Percentiles rank a stretch among this genome's conserved stretches.
These are phyloP conservation scores for Cheilosia urbana DNA, from an alignment of 2,888 invertebrate genomes.

Conservation along the genomic window DNA sequence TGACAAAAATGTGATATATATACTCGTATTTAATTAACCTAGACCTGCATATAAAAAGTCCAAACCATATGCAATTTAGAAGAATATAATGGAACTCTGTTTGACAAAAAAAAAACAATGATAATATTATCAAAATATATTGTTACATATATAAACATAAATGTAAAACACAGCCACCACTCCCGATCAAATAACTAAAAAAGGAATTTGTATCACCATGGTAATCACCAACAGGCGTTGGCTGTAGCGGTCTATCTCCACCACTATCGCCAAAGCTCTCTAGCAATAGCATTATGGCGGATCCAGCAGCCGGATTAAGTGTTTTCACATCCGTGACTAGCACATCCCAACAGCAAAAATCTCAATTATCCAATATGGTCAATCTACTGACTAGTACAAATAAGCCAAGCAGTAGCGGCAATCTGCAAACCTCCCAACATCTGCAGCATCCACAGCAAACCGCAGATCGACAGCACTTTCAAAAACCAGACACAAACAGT, in stretches of 20 bases:
- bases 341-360: slow-evolving; percentile 27
- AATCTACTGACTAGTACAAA: slow-evolving; percentile 14
- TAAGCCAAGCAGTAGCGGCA: slow-evolving; percentile 22
- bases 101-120: background rate
- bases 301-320: slow-evolving; percentile 12
- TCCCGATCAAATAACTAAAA: slow-evolving; percentile 29
- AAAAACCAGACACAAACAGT: slow-evolving; percentile 10
- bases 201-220: slow-evolving; percentile 49
- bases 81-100: background rate
- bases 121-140: background rate
- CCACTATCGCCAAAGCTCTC: slow-evolving; percentile 65
- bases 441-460: slow-evolving; percentile 53
- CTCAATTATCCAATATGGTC: slow-evolving; percentile 18
- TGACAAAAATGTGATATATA: slow-evolving; percentile 9
- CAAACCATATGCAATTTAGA: background rate
- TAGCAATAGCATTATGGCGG: slow-evolving; percentile 23
- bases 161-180: slow-evolving; percentile 30
- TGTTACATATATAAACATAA: slow-evolving; percentile 1
- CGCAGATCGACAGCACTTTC: slow-evolving; percentile 37
- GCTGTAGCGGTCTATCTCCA: slow-evolving; percentile 62
- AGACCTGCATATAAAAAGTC: background rate
- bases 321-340: slow-evolving; percentile 14
- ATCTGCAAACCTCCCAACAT: slow-evolving; percentile 22
- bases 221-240: slow-evolving; percentile 52
- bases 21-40: slow-evolving; percentile 22